phyloP scores from a whole-genome alignment of 1,140 invertebrate species.

The Bradysia coprophila region DNA sequence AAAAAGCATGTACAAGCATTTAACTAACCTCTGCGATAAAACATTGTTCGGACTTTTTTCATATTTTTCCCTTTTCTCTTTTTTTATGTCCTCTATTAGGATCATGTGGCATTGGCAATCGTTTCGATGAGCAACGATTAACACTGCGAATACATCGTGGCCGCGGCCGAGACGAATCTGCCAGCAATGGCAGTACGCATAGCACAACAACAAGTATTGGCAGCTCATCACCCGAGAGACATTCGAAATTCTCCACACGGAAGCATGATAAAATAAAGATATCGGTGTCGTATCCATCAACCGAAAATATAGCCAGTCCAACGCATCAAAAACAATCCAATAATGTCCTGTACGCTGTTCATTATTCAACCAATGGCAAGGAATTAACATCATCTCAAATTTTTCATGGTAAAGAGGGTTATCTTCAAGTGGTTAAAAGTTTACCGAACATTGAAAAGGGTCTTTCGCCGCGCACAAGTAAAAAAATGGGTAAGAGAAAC shows the following conservation, averaged over 20 bases:
- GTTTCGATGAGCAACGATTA: slow-evolving; percentile 70
- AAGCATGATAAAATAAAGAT: slow-evolving; percentile 60
- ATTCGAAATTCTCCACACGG: slow-evolving; percentile 31
- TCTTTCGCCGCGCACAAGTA: slow-evolving; percentile 19
- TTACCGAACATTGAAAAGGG: slow-evolving; percentile 23
- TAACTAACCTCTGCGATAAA: too few species aligned
- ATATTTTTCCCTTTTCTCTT: too few species aligned
- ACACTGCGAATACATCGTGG: slow-evolving; percentile 84
- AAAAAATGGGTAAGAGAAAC: slow-evolving; percentile 25
- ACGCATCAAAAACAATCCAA: slow-evolving; percentile 17
- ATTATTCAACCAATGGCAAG: slow-evolving; percentile 34
- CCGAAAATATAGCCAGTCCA: slow-evolving; percentile 42
- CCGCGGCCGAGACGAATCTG: slow-evolving; percentile 32
- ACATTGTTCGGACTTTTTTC: too few species aligned
- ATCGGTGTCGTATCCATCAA: slow-evolving; percentile 63
- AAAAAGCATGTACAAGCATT: too few species aligned
- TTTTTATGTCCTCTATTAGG: too few species aligned
- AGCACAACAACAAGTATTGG: slow-evolving; percentile 18
- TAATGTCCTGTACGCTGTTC: slow-evolving; percentile 29
- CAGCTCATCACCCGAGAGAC: slow-evolving; percentile 1
- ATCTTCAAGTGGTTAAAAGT: slow-evolving; percentile 23
- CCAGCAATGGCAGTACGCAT: slow-evolving; percentile 29
- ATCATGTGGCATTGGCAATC: slow-evolving; percentile 30
- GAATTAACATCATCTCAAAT: slow-evolving; percentile 17
- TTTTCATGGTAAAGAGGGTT: slow-evolving; percentile 24